Conservation (phyloP, 2,113 vertebrate species). For the Calidris pugnax region DNA sequence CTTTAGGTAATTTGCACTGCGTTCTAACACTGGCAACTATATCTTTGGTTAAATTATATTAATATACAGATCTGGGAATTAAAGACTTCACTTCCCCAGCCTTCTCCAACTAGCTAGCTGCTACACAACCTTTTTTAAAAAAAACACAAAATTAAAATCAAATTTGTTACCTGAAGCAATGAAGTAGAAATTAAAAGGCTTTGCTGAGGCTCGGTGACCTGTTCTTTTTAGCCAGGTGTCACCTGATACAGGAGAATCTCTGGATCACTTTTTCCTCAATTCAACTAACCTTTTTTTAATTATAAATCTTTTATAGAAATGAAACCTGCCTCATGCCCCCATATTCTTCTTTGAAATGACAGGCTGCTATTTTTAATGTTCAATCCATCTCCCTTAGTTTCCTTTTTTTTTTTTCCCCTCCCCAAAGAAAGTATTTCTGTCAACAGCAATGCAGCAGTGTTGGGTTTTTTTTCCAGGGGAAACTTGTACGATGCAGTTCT, state of each 20-base stretch:
- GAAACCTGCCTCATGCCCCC: not conserved
- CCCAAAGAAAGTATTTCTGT: not conserved
- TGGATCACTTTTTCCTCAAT: not conserved
- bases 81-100: not conserved
- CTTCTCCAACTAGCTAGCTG: not conserved
- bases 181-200: slow-evolving; percentile 41
- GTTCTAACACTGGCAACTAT: slow-evolving; percentile 61
- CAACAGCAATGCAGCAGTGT: not conserved
- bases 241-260: not conserved
- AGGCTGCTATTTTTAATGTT: slow-evolving; percentile 50
- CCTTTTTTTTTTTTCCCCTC: not conserved
- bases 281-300: slow-evolving; percentile 30
- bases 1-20: slow-evolving; percentile 54
- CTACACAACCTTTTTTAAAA: not conserved
- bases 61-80: slow-evolving; percentile 55
- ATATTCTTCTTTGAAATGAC: not conserved
- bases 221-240: not conserved
- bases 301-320: slow-evolving; percentile 38
- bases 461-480: not conserved
- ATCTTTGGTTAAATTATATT: slow-evolving; percentile 66
- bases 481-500: not conserved
- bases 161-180: slow-evolving; percentile 41
- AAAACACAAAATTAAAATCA: slow-evolving; percentile 40
- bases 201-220: slow-evolving; percentile 3
- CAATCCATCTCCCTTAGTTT: not conserved